Percentiles rank a stretch among this genome's conserved stretches.
Conservation (phyloP, 1,140 invertebrate species). For the Bathynomus jamesi region DNA sequence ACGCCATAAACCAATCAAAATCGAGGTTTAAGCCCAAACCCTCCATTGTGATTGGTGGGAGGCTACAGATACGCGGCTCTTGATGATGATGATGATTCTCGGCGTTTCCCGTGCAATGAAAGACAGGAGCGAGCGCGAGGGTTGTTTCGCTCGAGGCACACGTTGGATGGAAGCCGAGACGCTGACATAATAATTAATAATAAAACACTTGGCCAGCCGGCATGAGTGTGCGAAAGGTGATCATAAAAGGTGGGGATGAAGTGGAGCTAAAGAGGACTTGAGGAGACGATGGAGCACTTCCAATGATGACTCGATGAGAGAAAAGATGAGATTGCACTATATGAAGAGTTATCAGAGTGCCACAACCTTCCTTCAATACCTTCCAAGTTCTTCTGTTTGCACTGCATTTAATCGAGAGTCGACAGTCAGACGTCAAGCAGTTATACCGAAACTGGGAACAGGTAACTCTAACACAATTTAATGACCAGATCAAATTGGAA, state of each 20-base stretch:
- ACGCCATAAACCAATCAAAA: no score
- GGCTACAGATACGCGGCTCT: no score
- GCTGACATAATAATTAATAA: slow-evolving; percentile 32
- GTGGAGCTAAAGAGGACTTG: background rate
- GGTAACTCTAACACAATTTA: no score
- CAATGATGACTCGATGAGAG: background rate
- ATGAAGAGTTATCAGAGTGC: background rate
- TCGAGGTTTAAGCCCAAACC: no score
- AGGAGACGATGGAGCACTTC: background rate
- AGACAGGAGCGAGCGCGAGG: background rate
- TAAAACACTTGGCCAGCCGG: slow-evolving; percentile 25
- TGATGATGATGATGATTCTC: no score
- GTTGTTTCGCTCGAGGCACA: slow-evolving; percentile 15
- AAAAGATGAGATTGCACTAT: background rate
- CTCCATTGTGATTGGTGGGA: no score
- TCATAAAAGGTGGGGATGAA: slow-evolving; percentile 9
- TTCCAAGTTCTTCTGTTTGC: background rate
- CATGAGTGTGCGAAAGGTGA: slow-evolving; percentile 25
- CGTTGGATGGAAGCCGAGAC: slow-evolving; percentile 17
- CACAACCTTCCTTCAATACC: background rate
- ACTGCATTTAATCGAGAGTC: background rate
- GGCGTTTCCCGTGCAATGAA: no score
- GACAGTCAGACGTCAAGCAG: no score
- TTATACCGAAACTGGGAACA: no score
- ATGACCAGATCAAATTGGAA: no score